These are phyloP conservation scores for Chamaedrilus cognettii DNA, from an alignment of 2,888 invertebrate genomes.

Conservation along the genomic window DNA sequence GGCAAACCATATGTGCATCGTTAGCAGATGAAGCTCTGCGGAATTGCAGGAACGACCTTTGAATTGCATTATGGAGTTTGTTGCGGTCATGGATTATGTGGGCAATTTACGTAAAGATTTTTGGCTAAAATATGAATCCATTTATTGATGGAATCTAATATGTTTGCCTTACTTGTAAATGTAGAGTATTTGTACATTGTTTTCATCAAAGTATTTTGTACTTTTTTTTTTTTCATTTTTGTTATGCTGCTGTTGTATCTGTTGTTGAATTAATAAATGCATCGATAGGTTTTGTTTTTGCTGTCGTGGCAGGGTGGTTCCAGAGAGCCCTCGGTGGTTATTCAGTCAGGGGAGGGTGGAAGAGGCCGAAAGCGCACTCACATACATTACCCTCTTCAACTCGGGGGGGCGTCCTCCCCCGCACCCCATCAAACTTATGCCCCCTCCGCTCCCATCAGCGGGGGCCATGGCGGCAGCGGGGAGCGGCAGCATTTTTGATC, in stretches of 20 bases:
- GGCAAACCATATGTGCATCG: too few species aligned
- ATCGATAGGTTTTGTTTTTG: not conserved
- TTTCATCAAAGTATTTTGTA: too few species aligned
- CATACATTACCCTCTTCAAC: conserved; percentile 27
- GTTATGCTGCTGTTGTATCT: not conserved
- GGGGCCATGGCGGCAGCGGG: not conserved
- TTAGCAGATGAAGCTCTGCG: too few species aligned
- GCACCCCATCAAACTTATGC: conserved; percentile 1
- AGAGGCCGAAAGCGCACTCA: conserved; percentile 35
- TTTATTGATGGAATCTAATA: too few species aligned
- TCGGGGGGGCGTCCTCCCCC: not conserved
- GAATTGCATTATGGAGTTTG: too few species aligned
- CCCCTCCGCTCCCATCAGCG: not conserved
- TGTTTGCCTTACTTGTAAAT: too few species aligned
- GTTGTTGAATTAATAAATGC: not conserved
- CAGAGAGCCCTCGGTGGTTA: conserved; percentile 40
- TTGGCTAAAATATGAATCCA: too few species aligned
- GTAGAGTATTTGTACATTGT: too few species aligned
- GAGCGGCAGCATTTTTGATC: conserved; percentile 14
- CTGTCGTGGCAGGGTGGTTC: conserved; percentile 17
- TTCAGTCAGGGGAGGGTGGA: conserved; percentile 34
- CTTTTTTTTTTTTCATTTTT: not conserved
- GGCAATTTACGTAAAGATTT: too few species aligned
- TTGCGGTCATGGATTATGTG: too few species aligned
- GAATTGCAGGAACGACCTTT: too few species aligned